Conservation (phyloP, 2,797 vertebrate genomes). For the Poeciliopsis turneri region DNA sequence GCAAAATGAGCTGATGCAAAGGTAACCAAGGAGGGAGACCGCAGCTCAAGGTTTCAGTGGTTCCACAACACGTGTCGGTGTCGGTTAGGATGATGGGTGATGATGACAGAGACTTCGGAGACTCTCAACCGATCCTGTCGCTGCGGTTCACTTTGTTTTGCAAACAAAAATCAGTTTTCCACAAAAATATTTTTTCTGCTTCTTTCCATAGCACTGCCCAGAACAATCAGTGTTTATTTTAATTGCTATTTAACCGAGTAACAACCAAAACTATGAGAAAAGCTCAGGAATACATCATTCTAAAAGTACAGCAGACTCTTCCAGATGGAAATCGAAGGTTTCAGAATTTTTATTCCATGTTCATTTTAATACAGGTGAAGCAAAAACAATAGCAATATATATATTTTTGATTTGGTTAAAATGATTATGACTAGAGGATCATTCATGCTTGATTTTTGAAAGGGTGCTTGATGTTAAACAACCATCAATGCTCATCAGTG, state of each 20-base stretch:
- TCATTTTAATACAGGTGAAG: neutral
- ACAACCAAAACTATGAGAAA: neutral
- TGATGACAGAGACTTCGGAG: neutral
- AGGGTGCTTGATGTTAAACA: neutral
- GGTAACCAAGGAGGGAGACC: conserved; percentile 47
- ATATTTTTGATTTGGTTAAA: neutral
- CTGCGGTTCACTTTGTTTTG: neutral
- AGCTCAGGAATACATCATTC: neutral
- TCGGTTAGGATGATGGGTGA: neutral
- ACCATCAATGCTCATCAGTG: conserved; percentile 3
- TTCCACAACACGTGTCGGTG: conserved; percentile 31
- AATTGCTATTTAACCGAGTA: neutral
- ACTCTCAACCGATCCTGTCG: no score
- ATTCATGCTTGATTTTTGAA: conserved; percentile 1
- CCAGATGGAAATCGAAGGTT: neutral
- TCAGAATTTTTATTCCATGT: neutral
- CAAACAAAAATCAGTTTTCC: neutral
- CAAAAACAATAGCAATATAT: neutral
- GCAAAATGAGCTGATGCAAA: conserved; percentile 50
- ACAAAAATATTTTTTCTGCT: neutral
- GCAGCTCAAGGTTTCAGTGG: conserved; percentile 21
- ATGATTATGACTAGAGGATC: neutral
- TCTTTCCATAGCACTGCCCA: neutral
- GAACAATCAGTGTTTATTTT: neutral
- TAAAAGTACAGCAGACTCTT: neutral